Evolutionary conservation across 37 sponge, comb jelly and placozoan species (phyloP), one percentile per base, ranked within the genome.

Genomic region (Ephydatia muelleri): DNA sequence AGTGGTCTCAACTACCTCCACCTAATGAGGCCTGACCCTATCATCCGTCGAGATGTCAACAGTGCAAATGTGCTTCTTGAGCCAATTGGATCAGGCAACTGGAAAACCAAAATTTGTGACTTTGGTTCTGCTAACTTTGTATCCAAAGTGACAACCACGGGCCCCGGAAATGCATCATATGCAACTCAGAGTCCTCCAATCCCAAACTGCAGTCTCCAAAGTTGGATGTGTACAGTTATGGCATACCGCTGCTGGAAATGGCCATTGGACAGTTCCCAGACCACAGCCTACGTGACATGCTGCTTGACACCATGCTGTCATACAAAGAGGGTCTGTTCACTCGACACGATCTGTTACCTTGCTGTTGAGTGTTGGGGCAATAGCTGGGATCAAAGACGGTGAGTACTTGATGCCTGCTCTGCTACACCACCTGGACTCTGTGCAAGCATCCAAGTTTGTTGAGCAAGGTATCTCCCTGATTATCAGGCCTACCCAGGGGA

Each of bases 11-110:
- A 81, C 48, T 90, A 90, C 70, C 81, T 90, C 27, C 90, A 90
- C 49, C 36, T 66, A 4, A 69, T 80, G n/a, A 47, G 11, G 34
- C 90, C 90, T 43, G 77, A 84, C 14, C 90, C 90, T 5, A 85
- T 90, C 35, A 80, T 90, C 65, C 90, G 85, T 66, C 81, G 90
- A 27, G 90, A 90, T n/a, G 77, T 90, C 77, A 90, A 82, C 70
- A 90, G 90, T 69, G 80, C 82, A 43, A 90, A 90, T 68, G 85
- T 90, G n/a, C 76, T 90, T 3, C 49, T 90, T 22, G 39, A 80
- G 40, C 32, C 82, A 5, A 77, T 38, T 13, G 19, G 72, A 27
- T 39, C 5, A 23, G 27, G 38, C n/a, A 49, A 39, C 9, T 84
- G 90, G 90, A 29, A 33, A 49, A 85, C 90, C 38, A 90, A 90